Evolutionary conservation across 1,140 invertebrate species (phyloP).

Genomic region (Drosophila nigrodunni): DNA sequence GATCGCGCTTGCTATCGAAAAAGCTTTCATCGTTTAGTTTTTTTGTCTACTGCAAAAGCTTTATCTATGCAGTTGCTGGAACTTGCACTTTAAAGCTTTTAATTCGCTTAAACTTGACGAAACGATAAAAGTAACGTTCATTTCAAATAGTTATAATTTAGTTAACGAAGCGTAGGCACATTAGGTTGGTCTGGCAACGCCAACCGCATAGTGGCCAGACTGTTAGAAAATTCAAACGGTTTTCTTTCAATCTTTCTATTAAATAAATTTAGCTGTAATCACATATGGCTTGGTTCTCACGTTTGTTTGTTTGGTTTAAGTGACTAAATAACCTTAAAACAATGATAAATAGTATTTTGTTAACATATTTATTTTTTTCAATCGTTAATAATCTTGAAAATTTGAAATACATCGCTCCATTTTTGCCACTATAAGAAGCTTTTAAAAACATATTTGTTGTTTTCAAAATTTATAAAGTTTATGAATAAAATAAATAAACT

Average conservation of each 20-base stretch:
- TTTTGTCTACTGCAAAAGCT: conserved; percentile 1
- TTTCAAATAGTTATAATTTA: neutral
- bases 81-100: conserved; percentile 4
- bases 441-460: too few relatives aligned
- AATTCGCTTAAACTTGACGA: neutral
- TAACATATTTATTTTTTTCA: too few relatives aligned
- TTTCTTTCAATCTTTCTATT: too few relatives aligned
- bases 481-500: too few relatives aligned
- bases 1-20: conserved; percentile 3
- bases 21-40: neutral
- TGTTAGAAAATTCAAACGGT: neutral
- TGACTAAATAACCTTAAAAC: too few relatives aligned
- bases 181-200: neutral
- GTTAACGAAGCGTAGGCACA: neutral
- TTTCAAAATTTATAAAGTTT: too few relatives aligned
- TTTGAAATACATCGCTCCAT: too few relatives aligned
- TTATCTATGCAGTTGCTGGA: neutral
- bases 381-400: too few relatives aligned
- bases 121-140: neutral
- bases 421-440: too few relatives aligned
- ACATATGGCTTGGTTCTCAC: neutral
- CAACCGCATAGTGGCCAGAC: neutral
- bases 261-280: neutral
- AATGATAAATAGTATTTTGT: too few relatives aligned
- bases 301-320: too few relatives aligned